phyloP scores from a whole-genome alignment of 2,113 vertebrate genomes.

The Zosterops lateralis region DNA sequence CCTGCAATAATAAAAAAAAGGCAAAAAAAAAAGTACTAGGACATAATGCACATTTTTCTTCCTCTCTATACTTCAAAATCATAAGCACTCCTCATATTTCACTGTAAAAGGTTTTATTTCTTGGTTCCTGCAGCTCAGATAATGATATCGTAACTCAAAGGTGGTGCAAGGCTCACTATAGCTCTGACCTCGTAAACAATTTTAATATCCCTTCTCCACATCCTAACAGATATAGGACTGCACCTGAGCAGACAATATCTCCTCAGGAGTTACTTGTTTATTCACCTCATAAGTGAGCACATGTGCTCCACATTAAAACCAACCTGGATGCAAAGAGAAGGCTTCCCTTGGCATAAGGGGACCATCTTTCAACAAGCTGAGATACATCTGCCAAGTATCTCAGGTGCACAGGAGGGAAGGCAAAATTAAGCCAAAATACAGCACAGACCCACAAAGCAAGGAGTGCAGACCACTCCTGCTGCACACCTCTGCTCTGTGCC shows the following conservation, averaged over 20 bases:
- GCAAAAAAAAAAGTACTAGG: background rate
- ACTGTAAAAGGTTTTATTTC: conserved; percentile 52
- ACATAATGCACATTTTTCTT: background rate
- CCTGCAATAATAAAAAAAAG: background rate
- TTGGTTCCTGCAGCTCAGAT: conserved; percentile 39
- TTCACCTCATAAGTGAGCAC: background rate
- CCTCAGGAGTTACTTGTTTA: background rate
- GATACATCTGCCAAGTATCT: background rate
- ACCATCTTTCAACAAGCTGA: background rate
- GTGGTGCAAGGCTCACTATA: background rate
- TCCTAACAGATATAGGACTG: background rate
- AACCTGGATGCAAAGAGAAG: background rate
- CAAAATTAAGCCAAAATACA: background rate
- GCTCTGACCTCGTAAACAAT: conserved; percentile 47
- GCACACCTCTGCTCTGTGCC: background rate
- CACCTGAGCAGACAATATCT: background rate
- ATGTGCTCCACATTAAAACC: background rate
- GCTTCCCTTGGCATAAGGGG: background rate
- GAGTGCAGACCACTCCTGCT: background rate
- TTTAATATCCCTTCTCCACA: conserved; percentile 32
- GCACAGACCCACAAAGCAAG: background rate
- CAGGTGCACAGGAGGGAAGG: background rate
- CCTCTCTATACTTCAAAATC: conserved; percentile 26
- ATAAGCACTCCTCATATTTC: conserved; percentile 50
- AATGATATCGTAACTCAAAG: conserved; percentile 66